A percentile compares a stretch with the other conserved stretches of the same genome.
These are phyloP conservation scores for Micromys minutus DNA, from an alignment of 2,113 vertebrate genomes.

Conservation along the genomic window DNA sequence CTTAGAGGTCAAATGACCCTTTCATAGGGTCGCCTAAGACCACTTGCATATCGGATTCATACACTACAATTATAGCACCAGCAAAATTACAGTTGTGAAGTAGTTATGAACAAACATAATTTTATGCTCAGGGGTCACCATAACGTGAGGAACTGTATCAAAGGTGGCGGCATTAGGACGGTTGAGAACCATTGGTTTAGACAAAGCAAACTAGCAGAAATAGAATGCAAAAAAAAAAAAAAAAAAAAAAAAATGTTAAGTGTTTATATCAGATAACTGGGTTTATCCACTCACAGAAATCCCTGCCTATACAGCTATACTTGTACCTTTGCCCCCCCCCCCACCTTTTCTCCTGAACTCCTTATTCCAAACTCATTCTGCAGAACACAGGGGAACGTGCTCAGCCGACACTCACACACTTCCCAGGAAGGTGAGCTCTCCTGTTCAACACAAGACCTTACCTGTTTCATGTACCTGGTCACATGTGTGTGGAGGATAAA, in stretches of 20 bases:
- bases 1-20: neutral
- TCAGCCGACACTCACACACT: neutral
- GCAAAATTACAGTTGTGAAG: neutral
- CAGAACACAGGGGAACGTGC: neutral
- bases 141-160: neutral
- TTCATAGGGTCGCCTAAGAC: neutral
- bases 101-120: neutral
- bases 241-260: no score
- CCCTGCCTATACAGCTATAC: no score
- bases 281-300: neutral
- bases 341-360: neutral
- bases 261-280: slow-evolving; percentile 13
- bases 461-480: neutral
- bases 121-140: neutral
- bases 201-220: neutral
- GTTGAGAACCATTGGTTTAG: neutral
- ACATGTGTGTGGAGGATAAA: neutral
- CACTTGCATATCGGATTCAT: neutral
- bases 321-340: no score
- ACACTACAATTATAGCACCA: neutral
- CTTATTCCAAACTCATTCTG: neutral
- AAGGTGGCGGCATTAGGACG: neutral
- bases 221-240: neutral
- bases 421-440: neutral
- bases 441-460: neutral